These are phyloP conservation scores for Enteromius mattozi DNA, from an alignment of 2,797 vertebrate genomes.

Conservation along the genomic window DNA sequence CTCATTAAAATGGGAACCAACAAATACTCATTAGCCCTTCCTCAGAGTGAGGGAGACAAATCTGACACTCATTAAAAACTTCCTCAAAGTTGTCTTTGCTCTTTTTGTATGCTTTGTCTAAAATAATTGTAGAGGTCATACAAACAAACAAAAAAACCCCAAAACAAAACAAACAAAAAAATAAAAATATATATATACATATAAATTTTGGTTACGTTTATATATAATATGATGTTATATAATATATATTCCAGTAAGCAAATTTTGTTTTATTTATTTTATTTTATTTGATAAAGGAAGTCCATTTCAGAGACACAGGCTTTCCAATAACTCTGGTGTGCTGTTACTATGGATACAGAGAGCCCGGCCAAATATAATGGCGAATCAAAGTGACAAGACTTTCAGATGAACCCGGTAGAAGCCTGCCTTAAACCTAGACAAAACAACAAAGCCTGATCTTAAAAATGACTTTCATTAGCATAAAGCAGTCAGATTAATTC, in stretches of 20 bases:
- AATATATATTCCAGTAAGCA: neutral
- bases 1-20: slow-evolving; percentile 4
- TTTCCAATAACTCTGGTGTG: neutral
- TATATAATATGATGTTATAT: neutral
- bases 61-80: neutral
- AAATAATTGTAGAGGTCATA: neutral
- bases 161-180: no score
- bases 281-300: neutral
- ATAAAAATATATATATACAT: neutral
- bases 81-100: neutral
- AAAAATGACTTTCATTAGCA: neutral
- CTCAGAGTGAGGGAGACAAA: neutral
- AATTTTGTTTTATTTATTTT: neutral
- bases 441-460: neutral
- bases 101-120: neutral
- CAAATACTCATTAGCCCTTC: neutral
- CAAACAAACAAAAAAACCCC: no score
- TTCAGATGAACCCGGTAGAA: neutral
- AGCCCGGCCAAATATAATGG: neutral
- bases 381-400: neutral
- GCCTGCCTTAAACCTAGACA: neutral
- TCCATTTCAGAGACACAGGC: neutral
- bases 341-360: neutral
- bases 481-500: neutral
- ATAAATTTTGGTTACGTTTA: neutral